Percentiles rank a stretch among this genome's conserved stretches.
These are phyloP conservation scores for Pachymerium ferrugineum DNA, from an alignment of 2,888 invertebrate species.

Conservation along the genomic window DNA sequence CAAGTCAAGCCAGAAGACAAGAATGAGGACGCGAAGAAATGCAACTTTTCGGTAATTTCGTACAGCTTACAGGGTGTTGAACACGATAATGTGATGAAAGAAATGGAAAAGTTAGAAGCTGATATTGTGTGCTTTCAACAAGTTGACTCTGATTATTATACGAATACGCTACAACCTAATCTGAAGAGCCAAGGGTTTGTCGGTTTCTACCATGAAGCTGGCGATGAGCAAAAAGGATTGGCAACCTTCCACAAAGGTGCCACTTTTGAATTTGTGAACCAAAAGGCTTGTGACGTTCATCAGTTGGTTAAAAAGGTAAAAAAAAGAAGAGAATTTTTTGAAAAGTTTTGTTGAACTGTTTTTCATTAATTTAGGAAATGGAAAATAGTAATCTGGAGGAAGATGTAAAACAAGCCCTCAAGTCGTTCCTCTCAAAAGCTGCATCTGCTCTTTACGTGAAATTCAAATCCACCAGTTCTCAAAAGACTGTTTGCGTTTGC, in stretches of 20 bases:
- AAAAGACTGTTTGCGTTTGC: constrained; percentile 35
- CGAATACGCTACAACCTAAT: neutral
- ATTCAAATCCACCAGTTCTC: constrained; percentile 33
- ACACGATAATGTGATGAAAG: neutral
- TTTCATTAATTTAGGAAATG: constrained; percentile 34
- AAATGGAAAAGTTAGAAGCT: neutral
- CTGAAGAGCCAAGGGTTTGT: constrained; percentile 19
- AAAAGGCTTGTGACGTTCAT: constrained; percentile 4
- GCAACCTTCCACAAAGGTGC: neutral
- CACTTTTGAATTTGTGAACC: neutral
- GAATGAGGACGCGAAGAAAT: neutral
- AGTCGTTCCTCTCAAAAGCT: constrained; percentile 32
- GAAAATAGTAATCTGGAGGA: constrained; percentile 35
- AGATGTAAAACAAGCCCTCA: constrained; percentile 33
- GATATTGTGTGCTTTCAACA: constrained; percentile 23
- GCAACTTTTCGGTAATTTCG: neutral
- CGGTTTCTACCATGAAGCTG: neutral
- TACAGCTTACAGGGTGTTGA: neutral
- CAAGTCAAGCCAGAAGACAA: neutral
- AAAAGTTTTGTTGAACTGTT: neutral
- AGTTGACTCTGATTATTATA: constrained; percentile 15
- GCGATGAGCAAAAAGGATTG: neutral
- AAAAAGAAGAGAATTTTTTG: too few species aligned
- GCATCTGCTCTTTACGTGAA: constrained; percentile 35
- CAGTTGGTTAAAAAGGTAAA: constrained; percentile 26